Base-by-base conservation (phyloP, 2,113 vertebrate species). In the Tachycineta bicolor region DNA sequence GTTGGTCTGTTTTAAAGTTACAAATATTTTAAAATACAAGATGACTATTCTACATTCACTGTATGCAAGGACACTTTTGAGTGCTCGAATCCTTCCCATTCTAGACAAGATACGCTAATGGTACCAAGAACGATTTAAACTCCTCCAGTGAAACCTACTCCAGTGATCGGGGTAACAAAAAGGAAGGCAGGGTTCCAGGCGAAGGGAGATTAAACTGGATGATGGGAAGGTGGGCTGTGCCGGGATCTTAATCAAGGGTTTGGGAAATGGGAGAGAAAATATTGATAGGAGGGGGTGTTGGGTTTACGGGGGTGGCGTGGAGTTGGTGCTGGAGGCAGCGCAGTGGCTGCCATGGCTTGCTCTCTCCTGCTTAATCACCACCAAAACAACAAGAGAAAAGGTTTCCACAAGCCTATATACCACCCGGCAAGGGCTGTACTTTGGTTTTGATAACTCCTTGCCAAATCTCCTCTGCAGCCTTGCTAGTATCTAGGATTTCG, bases 391-490 rank as follows among this genome's bases (percentile, higher is more conserved):
- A 13, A 5, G 4, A 29, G 5, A 8, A 71, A 44, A 49, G 1
- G 2, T 53, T 85, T 73, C 58, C 25, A 26, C 29, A 52, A 44
- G 16, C 26, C 46, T 9, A 0, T 8, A 16, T 1, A 28, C 12
- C 2, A 8, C 11, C 6, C 2, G 8, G 31, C 21, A n/a, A 1
- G 11, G 22, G 46, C 14, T 3, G 9, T 20, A 33, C 0, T 4
- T 17, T 21, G 12, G 8, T 25, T 71, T 46, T 55, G 23, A 14
- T 26, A 2, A 4, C 10, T 46, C 26, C 37, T 33, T 25, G 50
- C 29, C 33, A 23, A 16, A 64, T 31, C 37, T 56, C 28, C 46
- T 70, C 43, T 10, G 2, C 0, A 0, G 26, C 46, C 14, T 62
- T 31, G 37, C 11, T 14, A 14, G 53, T 14, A 11, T 16, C 12